Evolutionary conservation across 2,888 invertebrate species (phyloP).

Genomic region (Xanthorhoe spadicearia): DNA sequence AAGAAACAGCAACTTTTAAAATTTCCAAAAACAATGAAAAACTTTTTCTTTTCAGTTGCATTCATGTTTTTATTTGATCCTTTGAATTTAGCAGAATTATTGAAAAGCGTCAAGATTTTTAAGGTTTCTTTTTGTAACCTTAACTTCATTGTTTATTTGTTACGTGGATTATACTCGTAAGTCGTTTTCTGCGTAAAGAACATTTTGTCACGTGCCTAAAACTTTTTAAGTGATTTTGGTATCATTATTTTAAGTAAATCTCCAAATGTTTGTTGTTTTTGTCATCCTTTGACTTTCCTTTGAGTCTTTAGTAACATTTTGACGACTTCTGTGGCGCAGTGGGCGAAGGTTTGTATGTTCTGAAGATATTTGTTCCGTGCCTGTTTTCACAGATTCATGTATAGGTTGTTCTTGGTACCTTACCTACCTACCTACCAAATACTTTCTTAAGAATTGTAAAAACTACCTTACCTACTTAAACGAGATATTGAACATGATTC

Average conservation of each 20-base stretch:
- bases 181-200: background rate
- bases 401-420: too few species aligned
- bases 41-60: background rate
- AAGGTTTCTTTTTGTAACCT: constrained; percentile 6
- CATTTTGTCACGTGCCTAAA: constrained; percentile 8
- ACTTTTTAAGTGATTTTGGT: too few species aligned
- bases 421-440: too few species aligned
- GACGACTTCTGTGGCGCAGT: too few species aligned
- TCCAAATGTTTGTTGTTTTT: background rate
- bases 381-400: too few species aligned
- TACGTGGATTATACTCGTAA: constrained; percentile 19
- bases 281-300: too few species aligned
- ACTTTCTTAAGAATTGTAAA: too few species aligned
- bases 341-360: too few species aligned
- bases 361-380: too few species aligned
- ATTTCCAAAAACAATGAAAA: background rate
- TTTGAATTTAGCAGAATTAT: constrained; percentile 6
- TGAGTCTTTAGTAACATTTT: too few species aligned
- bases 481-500: too few species aligned
- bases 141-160: constrained; percentile 10
- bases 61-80: constrained; percentile 7
- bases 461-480: too few species aligned
- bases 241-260: background rate
- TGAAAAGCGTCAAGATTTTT: constrained; percentile 8
- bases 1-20: constrained; percentile 1